Conservation (phyloP, 2,113 vertebrate genomes). For the Melospiza georgiana region DNA sequence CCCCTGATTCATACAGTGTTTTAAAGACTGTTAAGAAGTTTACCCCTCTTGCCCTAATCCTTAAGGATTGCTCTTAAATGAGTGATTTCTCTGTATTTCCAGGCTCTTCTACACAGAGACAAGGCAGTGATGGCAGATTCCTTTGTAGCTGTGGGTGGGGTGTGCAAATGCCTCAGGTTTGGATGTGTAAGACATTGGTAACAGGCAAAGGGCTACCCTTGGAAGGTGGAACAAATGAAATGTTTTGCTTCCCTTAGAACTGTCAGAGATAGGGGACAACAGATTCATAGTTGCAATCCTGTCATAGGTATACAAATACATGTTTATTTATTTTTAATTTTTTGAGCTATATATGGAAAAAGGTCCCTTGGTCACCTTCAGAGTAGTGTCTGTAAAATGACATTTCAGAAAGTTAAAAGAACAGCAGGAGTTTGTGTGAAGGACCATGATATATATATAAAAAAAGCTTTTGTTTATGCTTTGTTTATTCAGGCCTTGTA, state of each 20-base stretch:
- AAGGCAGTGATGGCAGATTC: neutral
- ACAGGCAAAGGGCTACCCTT: neutral
- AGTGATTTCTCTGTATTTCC: neutral
- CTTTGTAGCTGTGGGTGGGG: neutral
- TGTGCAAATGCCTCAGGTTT: neutral
- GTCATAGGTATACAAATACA: neutral
- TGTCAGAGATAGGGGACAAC: neutral
- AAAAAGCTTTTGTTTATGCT: neutral
- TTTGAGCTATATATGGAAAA: neutral
- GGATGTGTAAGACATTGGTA: neutral
- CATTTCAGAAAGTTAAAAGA: neutral
- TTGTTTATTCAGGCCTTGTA: neutral
- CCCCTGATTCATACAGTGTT: neutral
- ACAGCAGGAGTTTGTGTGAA: neutral
- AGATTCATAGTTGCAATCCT: neutral
- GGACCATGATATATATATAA: neutral
- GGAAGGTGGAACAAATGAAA: neutral
- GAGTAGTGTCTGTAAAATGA: neutral
- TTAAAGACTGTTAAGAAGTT: neutral
- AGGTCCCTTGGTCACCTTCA: neutral
- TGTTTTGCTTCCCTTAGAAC: neutral
- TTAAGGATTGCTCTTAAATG: neutral
- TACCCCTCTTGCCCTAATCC: neutral
- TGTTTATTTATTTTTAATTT: neutral
- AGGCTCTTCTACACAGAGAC: neutral